phyloP scores from a whole-genome alignment of 1,140 invertebrate species.

The Dendrolimus kikuchii region DNA sequence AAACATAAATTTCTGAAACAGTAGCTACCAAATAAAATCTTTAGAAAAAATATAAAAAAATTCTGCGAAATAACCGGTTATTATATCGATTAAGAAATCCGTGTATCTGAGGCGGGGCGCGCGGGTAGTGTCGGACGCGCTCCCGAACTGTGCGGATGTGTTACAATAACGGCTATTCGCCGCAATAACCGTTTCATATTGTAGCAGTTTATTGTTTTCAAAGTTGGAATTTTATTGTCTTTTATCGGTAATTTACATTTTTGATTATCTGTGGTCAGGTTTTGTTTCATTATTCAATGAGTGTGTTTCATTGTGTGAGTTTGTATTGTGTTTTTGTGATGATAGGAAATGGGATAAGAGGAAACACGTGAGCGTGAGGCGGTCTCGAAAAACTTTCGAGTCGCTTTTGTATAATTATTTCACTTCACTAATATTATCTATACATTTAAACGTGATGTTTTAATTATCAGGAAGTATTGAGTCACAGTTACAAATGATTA shows the following conservation, averaged over 20 bases:
- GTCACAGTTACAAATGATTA: too few relatives aligned
- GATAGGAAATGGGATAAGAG: too few relatives aligned
- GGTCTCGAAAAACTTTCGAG: too few relatives aligned
- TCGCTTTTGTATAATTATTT: too few relatives aligned
- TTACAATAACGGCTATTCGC: conserved; percentile 27
- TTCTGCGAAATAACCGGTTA: conserved; percentile 15
- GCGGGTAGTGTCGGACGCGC: conserved; percentile 20
- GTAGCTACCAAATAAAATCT: conserved; percentile 3
- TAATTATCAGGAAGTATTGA: too few relatives aligned
- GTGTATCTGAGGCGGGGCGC: conserved; percentile 9
- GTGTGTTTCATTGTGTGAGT: not conserved
- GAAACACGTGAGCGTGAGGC: too few relatives aligned
- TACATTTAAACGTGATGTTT: too few relatives aligned
- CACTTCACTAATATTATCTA: too few relatives aligned
- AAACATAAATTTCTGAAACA: too few relatives aligned
- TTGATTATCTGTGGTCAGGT: not conserved
- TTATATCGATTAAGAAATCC: conserved; percentile 20
- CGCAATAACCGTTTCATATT: conserved; percentile 25
- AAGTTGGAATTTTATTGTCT: conserved; percentile 6
- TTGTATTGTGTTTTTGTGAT: too few relatives aligned
- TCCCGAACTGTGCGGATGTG: conserved; percentile 16
- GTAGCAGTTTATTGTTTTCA: conserved; percentile 23
- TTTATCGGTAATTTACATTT: conserved; percentile 1
- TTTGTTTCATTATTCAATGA: not conserved
- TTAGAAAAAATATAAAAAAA: conserved; percentile 6